Percentiles rank a stretch among this genome's conserved stretches.
Evolutionary conservation across 2,113 vertebrate species (phyloP).

Genomic region (Phrynocephalus versicolor): DNA sequence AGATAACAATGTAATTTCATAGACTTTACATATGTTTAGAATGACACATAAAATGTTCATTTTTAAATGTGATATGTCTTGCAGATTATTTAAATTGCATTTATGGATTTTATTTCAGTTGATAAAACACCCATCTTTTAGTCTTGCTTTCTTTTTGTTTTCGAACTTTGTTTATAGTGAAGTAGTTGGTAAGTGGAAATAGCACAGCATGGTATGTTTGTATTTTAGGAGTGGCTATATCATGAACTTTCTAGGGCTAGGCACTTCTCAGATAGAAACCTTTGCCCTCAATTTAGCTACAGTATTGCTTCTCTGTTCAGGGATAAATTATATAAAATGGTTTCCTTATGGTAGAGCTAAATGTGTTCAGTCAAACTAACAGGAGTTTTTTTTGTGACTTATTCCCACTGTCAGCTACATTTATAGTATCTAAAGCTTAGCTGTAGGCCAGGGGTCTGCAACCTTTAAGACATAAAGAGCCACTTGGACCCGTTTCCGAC

Average conservation of each 20-base stretch:
- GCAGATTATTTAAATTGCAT: background rate
- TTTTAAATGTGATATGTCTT: background rate
- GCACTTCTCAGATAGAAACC: background rate
- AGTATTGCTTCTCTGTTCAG: slow-evolving; percentile 8
- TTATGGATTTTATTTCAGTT: background rate
- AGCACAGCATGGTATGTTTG: slow-evolving; percentile 14
- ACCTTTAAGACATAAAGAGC: too few relatives aligned
- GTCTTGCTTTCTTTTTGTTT: background rate
- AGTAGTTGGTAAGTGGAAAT: slow-evolving; percentile 29
- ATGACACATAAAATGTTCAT: too few relatives aligned
- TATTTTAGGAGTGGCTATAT: slow-evolving; percentile 6
- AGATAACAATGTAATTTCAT: too few relatives aligned
- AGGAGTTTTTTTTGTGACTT: slow-evolving; percentile 62
- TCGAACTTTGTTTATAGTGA: background rate
- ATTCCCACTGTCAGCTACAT: slow-evolving; percentile 55
- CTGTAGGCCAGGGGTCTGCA: slow-evolving; percentile 39
- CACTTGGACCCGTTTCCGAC: too few relatives aligned
- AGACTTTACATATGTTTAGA: too few relatives aligned
- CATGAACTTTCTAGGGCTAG: background rate
- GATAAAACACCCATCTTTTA: background rate
- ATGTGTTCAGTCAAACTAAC: slow-evolving; percentile 48
- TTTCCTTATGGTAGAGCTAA: slow-evolving; percentile 37
- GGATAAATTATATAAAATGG: slow-evolving; percentile 31
- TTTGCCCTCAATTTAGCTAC: slow-evolving; percentile 38
- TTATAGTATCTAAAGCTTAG: slow-evolving; percentile 71